These are phyloP conservation scores for Limnephilus rhombicus DNA, from an alignment of 2,888 invertebrate genomes.

Conservation along the genomic window DNA sequence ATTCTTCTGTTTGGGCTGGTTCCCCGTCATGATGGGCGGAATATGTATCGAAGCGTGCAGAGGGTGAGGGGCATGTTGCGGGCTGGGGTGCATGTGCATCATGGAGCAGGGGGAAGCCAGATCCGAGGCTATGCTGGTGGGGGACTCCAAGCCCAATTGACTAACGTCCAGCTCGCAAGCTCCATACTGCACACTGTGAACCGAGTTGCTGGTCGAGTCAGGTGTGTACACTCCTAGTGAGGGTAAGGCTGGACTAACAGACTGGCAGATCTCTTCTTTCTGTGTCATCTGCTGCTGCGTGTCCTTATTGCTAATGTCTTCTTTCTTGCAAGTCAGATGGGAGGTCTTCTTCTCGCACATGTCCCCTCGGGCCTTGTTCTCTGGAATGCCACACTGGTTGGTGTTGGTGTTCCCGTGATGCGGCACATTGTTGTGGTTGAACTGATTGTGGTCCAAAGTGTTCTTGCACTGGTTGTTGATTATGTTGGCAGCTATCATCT, in stretches of 20 bases:
- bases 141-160: constrained; percentile 91
- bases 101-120: constrained; percentile 90
- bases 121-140: constrained; percentile 92
- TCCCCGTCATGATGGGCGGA: constrained; percentile 74
- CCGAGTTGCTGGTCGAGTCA: constrained; percentile 89
- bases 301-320: constrained; percentile 72
- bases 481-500: constrained; percentile 72
- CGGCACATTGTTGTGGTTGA: constrained; percentile 67
- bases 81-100: constrained; percentile 77
- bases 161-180: constrained; percentile 91
- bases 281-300: constrained; percentile 63
- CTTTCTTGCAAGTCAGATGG: constrained; percentile 73
- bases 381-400: constrained; percentile 67
- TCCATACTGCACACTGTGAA: constrained; percentile 87
- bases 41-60: constrained; percentile 75
- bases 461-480: constrained; percentile 70
- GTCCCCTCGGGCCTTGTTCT: constrained; percentile 69
- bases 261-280: constrained; percentile 75
- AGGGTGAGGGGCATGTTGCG: constrained; percentile 79
- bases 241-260: constrained; percentile 81
- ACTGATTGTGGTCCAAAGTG: constrained; percentile 52
- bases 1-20: constrained; percentile 70
- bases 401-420: constrained; percentile 70
- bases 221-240: constrained; percentile 93
- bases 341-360: constrained; percentile 75